Base-by-base conservation (phyloP, 2,113 vertebrate species). In the Gallinago jamesoni region DNA sequence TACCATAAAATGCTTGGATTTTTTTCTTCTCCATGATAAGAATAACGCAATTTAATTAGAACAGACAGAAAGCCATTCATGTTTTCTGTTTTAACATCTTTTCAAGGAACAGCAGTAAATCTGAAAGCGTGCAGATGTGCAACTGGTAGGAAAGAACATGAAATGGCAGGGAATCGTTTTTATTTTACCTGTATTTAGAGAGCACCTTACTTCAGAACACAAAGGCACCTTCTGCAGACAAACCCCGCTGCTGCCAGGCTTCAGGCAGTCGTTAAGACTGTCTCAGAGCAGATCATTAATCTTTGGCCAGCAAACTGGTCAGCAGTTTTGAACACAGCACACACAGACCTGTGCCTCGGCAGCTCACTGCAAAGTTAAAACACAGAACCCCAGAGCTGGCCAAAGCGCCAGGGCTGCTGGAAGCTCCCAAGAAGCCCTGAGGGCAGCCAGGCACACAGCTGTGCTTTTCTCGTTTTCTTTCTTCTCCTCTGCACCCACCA, bases 401-500 rank as follows among this genome's bases (percentile, higher is more conserved):
- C 56, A 43, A 64, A 50, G n/a, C 0, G 1, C 53, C 79, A 91
- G 19, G 48, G 62, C 67, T 59, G 24, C 13, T 12, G 35, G 35
- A 31, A 73, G 56, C 12, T 76, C 53, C 59, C 0, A 0, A 45
- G 64, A 1, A 0, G 72, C 12, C 3, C 37, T 0, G 0, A 33
- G 1, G 1, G 30, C 0, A 0, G 2, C 39, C 1, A 2, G 9
- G 37, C 68, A 72, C 53, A 56, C 57, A 47, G 52, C 14, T 3
- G 14, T 27, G 48, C 64, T 73, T 73, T 64, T 80, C 45, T 83
- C 39, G 56, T 73, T 73, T 64, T 80, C 45, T 83, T 83, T 50
- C 27, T 56, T 68, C 20, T 33, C 19, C 18, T 59, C 37, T 1
- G 0, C 30, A 43, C 21, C 19, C 31, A 60, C 14, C 24, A 50